Evolutionary conservation across 2,113 vertebrate species (phyloP), one percentile per base, ranked within the genome.

Genomic region (Myrmecobius fasciatus): DNA sequence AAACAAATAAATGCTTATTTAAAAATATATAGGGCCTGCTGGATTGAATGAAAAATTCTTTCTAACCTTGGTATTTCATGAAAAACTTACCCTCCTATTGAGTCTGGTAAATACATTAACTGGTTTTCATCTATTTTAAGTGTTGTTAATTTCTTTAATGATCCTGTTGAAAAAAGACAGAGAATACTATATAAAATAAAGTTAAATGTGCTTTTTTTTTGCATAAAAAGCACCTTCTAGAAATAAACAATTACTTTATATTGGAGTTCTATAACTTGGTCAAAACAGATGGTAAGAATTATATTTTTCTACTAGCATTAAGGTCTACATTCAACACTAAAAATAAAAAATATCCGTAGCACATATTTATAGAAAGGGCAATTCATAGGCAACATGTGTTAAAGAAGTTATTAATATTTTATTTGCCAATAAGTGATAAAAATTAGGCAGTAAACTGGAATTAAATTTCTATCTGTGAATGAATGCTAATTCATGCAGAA

Each of bases 61-160:
- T 17, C 67, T 49, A 49, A 43, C 20, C 94, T 53, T 90, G 52
- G 31, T 89, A 75, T 95, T 83, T 96, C 28, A 94, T 28, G 53
- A 96, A 98, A 98, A 90, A 98, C 99, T 97, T 98, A 99, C 99
- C 99, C 99, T 97, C 99, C 99, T 95, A 99, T 98, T 36, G 99
- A 99, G 97, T 99, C 99, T 83, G 99, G 99, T 95, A 99, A 98
- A 97, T 99, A 99, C 98, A 99, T 99, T 96, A 99, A 98, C 97
- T 99, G 99, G 98, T 99, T 99, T 98, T 99, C 99, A 98, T 99
- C 99, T 98, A 99, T 99, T 98, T 99, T 99, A 97, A 99, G 98
- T 53, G 99, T 99, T 11, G 99, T 99, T 97, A 99, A 98, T 97
- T 99, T 99, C 98, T 99, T 99, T 97, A 99, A 96, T 53, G 99